Base-by-base conservation (phyloP, 2,113 vertebrate genomes). In the Puffinus mauretanicus region DNA sequence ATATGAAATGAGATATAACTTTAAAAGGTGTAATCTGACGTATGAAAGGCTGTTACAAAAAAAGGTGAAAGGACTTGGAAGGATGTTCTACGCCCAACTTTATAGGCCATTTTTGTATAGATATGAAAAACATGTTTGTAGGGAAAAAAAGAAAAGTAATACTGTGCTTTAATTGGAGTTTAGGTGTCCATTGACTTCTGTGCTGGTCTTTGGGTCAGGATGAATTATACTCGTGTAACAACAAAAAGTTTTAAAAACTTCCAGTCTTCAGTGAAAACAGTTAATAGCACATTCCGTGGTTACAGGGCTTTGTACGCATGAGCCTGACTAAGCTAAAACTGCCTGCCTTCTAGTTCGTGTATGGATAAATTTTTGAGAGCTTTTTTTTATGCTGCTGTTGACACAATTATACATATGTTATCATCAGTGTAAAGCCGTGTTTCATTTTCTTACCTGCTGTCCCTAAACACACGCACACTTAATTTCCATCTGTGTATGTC, bases 381-480 rank as follows among this genome's bases (percentile, higher is more conserved):
- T 84, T 82, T 86, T 94, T 81, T 16, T 82, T 93, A 17, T 1
- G 4, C 21, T 87, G 34, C 73, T 88, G 19, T 55, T 87, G 61
- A 52, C 32, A 29, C 34, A 86, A 57, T 61, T 67, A 10, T n/a
- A 18, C 0, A 1, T 62, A 11, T 19, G 7, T 67, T 73, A 30
- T 21, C 49, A 36, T 72, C 47, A 76, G 40, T 22, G 34, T 58
- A 76, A 21, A 62, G 11, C 19, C 7, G 1, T 55, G 36, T 46
- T 81, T 86, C 4, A 4, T 90, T 84, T 88, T 73, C 54, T 9
- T 86, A 11, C 40, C 21, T 71, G 55, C 2, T 9, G 19, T 52
- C 27, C 40, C 66, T 87, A 52, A 86, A 30, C 1, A 5, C 12
- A 4, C 15, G 6, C 12, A 32, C 0, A 1, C 5, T 32, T 51